These are phyloP conservation scores for Actias luna DNA, from an alignment of 2,888 invertebrate genomes.

Conservation along the genomic window DNA sequence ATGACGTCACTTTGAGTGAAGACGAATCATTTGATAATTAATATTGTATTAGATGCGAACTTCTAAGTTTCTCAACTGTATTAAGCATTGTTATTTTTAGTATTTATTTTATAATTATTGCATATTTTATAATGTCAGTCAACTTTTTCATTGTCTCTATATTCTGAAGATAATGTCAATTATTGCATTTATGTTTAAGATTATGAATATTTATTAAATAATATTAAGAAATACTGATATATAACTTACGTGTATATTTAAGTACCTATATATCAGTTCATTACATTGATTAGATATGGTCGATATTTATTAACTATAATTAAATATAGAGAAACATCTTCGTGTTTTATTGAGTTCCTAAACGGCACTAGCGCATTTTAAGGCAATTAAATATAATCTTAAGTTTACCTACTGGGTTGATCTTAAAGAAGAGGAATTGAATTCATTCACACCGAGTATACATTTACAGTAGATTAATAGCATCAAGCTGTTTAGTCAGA, in stretches of 20 bases:
- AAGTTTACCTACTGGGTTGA: no score
- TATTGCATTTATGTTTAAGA: neutral
- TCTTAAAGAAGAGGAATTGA: neutral
- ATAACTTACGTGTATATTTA: no score
- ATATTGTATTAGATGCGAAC: neutral
- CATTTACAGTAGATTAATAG: no score
- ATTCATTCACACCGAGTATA: no score
- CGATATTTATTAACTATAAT: neutral
- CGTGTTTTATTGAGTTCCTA: no score
- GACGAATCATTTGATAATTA: neutral
- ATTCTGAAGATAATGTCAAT: neutral
- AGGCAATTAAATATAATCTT: no score
- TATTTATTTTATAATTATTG: neutral
- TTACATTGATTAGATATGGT: neutral
- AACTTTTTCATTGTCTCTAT: no score
- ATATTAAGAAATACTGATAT: no score
- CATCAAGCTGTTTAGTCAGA: no score
- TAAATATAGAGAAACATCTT: no score
- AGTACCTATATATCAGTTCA: neutral
- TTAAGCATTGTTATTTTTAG: neutral
- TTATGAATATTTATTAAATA: neutral
- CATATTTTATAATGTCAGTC: neutral
- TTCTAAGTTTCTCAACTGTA: neutral
- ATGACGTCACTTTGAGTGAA: constrained; percentile 13
- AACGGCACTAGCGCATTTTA: no score